Evolutionary conservation across 2,113 vertebrate genomes (phyloP), one percentile per base, ranked within the genome.

Genomic region (Anolis sagrei): DNA sequence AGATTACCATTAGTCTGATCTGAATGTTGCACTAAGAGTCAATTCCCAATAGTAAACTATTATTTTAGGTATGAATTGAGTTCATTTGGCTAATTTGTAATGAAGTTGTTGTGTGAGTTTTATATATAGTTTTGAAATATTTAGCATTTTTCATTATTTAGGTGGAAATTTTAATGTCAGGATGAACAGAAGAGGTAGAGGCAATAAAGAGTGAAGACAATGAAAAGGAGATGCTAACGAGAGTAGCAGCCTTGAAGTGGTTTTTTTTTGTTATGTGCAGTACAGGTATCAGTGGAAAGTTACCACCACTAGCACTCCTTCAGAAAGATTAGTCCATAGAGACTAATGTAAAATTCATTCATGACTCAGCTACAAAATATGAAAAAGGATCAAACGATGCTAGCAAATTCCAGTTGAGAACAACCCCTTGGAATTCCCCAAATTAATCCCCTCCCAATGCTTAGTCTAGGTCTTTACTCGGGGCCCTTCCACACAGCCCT

Each of bases 211-310:
- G 89, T 0, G 32, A 84, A 87, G 91, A 93, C 64, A 74, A 86
- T 90, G 89, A 75, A 92, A 85, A 90, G 86, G 84, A 91, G 85
- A 88, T 0, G 81, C 89, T 90, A 89, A 93, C 92, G 92, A 86
- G 74, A 90, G 91, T 90, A 93, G 90, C 86, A 92, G 91, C 92
- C 88, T 90, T 89, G 89, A 68, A 91, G 81, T 90, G 83, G 91
- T 94, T 91, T 89, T 94, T 91, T 89, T 90, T 36, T 62, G 58
- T 19, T 18, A 39, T 27, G 86, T 85, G 83, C 74, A 91, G 92
- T 83, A 76, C 3, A 0, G 0, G 0, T 83, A 92, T 79, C 84
- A 91, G 76, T 83, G 0, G 82, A 90, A 84, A 84, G 90, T 83
- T 90, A 87, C 81, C 90, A 89, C 84, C 76, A 88, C 88, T 58